These are phyloP conservation scores for Scaptomyza parva DNA, from an alignment of 2,888 invertebrate genomes.

Conservation along the genomic window DNA sequence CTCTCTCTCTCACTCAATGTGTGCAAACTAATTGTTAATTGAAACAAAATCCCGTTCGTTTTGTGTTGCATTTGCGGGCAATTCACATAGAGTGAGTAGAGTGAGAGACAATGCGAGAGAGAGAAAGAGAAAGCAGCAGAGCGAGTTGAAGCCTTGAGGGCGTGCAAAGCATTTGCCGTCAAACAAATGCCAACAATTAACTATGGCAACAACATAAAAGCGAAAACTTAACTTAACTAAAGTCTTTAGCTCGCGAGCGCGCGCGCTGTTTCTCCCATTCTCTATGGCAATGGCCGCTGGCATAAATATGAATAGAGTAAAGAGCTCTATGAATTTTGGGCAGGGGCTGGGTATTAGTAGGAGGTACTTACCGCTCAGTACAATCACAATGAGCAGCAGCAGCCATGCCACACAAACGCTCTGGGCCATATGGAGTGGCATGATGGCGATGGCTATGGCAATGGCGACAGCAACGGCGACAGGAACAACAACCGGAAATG, in stretches of 20 bases:
- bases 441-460: slow-evolving; percentile 24
- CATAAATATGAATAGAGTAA: slow-evolving; percentile 44
- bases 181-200: slow-evolving; percentile 77
- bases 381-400: slow-evolving; percentile 72
- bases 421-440: slow-evolving; percentile 61
- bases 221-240: slow-evolving; percentile 53
- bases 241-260: slow-evolving; percentile 23
- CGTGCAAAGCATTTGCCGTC: slow-evolving; percentile 50
- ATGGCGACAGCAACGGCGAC: slow-evolving; percentile 37
- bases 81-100: not conserved
- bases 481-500: slow-evolving; percentile 77
- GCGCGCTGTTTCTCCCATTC: not conserved
- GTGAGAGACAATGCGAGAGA: not conserved
- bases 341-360: not conserved
- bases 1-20: not conserved
- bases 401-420: slow-evolving; percentile 72
- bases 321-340: not conserved
- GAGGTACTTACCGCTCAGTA: slow-evolving; percentile 80
- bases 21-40: slow-evolving; percentile 73
- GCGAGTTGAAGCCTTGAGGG: slow-evolving; percentile 23
- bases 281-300: slow-evolving; percentile 16
- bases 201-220: slow-evolving; percentile 68
- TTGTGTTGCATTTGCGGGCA: slow-evolving; percentile 18
- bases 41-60: slow-evolving; percentile 61
- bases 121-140: not conserved